These are phyloP conservation scores for Camptogramma bilineatum DNA, from an alignment of 2,888 invertebrate genomes.

Conservation along the genomic window DNA sequence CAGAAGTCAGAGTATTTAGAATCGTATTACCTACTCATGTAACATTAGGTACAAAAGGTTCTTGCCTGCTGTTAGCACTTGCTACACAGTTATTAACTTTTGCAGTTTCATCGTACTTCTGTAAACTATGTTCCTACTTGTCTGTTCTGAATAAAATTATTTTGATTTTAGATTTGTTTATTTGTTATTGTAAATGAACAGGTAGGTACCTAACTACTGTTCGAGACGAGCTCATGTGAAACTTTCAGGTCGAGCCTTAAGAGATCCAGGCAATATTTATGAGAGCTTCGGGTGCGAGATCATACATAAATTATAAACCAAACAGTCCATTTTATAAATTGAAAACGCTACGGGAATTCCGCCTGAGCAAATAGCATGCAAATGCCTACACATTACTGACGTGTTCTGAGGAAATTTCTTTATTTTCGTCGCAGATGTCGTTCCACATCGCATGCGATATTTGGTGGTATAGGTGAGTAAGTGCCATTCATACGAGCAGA, in stretches of 20 bases:
- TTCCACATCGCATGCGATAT: neutral
- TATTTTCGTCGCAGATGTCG: conserved; percentile 1
- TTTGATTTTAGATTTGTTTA: no score
- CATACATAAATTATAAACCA: conserved; percentile 53
- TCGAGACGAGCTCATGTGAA: conserved; percentile 11
- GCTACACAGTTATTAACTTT: no score
- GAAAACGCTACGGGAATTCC: conserved; percentile 49
- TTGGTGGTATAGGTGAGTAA: neutral
- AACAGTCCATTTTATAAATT: conserved; percentile 57
- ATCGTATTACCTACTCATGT: no score
- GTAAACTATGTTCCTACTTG: no score
- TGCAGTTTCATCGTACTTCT: no score
- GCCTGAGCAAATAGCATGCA: conserved; percentile 37
- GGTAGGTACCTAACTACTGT: neutral
- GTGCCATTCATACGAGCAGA: no score
- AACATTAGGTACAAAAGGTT: no score
- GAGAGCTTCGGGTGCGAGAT: conserved; percentile 34
- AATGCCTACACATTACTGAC: conserved; percentile 6
- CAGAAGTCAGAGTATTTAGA: no score
- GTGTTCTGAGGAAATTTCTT: neutral
- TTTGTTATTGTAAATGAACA: no score
- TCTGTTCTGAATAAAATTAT: no score
- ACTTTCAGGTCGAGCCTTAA: conserved; percentile 21
- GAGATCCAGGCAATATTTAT: conserved; percentile 42
- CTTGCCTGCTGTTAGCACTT: no score